These are phyloP conservation scores for Bradypodion pumilum DNA, from an alignment of 2,797 vertebrate species.

Conservation along the genomic window DNA sequence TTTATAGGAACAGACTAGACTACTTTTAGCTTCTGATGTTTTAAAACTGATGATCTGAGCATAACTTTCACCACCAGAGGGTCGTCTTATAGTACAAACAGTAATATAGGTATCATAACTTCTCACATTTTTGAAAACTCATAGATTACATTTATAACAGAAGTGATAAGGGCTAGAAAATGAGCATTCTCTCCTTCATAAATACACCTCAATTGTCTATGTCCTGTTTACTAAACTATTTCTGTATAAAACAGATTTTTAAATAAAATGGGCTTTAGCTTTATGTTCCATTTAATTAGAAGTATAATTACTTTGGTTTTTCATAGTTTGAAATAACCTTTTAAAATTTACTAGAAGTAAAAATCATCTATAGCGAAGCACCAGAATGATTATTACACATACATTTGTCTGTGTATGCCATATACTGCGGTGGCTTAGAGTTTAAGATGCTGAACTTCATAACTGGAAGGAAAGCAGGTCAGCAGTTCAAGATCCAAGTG, in stretches of 20 bases:
- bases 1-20: background rate
- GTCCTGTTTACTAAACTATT: background rate
- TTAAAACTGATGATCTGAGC: conserved; percentile 10
- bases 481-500: no score
- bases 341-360: background rate
- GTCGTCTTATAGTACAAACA: conserved; percentile 39
- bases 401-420: background rate
- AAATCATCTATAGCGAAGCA: background rate
- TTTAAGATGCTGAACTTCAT: no score
- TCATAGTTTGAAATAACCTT: no score
- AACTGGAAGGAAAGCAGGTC: no score
- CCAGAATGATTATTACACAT: background rate
- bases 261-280: no score
- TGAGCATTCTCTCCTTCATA: background rate
- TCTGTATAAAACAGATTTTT: no score
- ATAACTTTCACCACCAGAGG: conserved; percentile 40
- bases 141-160: background rate
- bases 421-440: no score
- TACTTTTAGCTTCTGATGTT: conserved; percentile 7
- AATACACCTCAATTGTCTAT: background rate
- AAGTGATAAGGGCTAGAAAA: background rate
- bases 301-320: no score
- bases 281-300: no score
- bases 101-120: background rate
- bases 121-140: conserved; percentile 3